phyloP scores from a whole-genome alignment of 1,140 invertebrate species.

The Penaeus chinensis region DNA sequence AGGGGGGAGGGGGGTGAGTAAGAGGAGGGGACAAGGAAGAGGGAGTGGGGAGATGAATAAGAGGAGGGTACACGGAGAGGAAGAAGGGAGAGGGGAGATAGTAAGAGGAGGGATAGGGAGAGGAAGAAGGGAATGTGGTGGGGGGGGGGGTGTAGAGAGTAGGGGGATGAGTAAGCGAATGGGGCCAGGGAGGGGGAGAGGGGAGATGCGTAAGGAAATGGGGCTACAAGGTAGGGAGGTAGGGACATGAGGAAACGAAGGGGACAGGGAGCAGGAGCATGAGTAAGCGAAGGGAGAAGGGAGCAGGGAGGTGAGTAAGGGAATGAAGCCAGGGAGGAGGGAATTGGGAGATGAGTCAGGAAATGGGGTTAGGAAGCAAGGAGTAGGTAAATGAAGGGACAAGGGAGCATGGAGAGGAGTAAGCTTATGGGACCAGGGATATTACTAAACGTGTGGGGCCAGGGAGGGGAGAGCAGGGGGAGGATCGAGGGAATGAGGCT shows the following conservation, averaged over 20 bases:
- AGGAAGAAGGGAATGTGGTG: neutral
- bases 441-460: too few species aligned
- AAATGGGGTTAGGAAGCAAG: too few species aligned
- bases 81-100: neutral
- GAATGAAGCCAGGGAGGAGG: neutral
- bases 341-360: too few species aligned
- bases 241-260: neutral
- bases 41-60: neutral
- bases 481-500: neutral
- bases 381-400: too few species aligned
- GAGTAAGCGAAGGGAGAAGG: neutral
- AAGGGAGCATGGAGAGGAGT: too few species aligned
- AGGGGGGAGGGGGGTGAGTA: neutral
- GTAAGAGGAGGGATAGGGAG: neutral
- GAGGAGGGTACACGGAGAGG: neutral
- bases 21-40: too few species aligned
- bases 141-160: neutral
- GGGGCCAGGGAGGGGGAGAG: neutral
- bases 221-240: too few species aligned
- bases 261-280: neutral
- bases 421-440: too few species aligned
- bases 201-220: neutral
- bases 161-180: neutral
- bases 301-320: neutral
- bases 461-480: too few species aligned